Base-by-base conservation (phyloP, 1,140 invertebrate genomes). In the Pinna nobilis region DNA sequence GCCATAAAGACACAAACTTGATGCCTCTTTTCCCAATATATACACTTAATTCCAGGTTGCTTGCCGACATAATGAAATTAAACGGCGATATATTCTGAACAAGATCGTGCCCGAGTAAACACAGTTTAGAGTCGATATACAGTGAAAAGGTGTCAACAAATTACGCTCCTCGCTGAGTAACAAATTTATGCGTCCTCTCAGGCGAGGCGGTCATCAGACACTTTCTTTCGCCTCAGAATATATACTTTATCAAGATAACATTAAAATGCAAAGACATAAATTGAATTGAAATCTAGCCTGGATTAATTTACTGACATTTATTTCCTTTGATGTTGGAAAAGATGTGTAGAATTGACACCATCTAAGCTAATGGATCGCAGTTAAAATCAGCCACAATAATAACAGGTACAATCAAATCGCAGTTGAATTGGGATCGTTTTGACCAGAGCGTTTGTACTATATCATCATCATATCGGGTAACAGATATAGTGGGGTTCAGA, bases 211-310 rank as follows among this genome's bases (percentile, higher is more conserved):
- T 44, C 39, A 44, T 44, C 39, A 44, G 39, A 44, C 9, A n/a
- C 39, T 44, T 44, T n/a, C 39, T n/a, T n/a, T 11, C n/a, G 9
- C n/a, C 39, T 44, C 39, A 9, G n/a, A 11, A 44, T n/a, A 44
- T 44, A 44, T n/a, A 44, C 39, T 44, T 44, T n/a, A 44, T 44
- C 39, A n/a, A 44, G 39, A 44, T 44, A 44, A 44, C 39, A 44
- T 44, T 44, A 44, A 44, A 44, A 44, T 44, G 39, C 39, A 44
- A 44, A 44, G 9, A 11, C 39, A 44, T 44, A 44, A 44, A 44
- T 44, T 44, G 39, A 44, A 44, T 9, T 44, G 39, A 44, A 44
- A 44, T 44, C 39, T 44, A 44, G 39, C 39, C 39, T 44, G 39
- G 39, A n/a, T 44, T 44, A 44, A 44, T 44, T 44, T 44, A 44